A percentile compares a stretch with the other conserved stretches of the same genome.
Evolutionary conservation across 2,113 vertebrate species (phyloP).

Genomic region (Recurvirostra avosetta): DNA sequence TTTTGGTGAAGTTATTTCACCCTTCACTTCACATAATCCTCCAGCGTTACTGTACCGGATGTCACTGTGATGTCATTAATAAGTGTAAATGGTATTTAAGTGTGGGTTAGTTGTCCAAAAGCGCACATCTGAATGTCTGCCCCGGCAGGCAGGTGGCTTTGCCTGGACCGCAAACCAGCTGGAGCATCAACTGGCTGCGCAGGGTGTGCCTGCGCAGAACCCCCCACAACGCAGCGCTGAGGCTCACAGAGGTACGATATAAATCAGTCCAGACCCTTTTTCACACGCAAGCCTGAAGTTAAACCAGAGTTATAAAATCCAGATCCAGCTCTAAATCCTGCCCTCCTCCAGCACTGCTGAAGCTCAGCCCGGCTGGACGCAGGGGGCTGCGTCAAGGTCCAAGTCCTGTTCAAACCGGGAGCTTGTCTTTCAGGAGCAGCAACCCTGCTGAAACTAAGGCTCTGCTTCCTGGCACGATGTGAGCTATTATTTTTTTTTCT

Average conservation of each 20-base stretch:
- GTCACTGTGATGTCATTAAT: neutral
- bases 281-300: neutral
- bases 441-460: neutral
- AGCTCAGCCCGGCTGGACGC: neutral
- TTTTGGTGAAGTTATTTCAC: slow-evolving; percentile 55
- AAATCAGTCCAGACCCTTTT: neutral
- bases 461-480: neutral
- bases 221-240: fast-evolving
- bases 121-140: fast-evolving
- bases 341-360: neutral
- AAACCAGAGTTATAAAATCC: neutral
- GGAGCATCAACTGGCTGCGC: neutral
- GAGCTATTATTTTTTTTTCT: neutral
- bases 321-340: neutral
- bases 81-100: neutral
- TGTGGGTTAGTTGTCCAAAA: neutral
- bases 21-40: slow-evolving; percentile 17
- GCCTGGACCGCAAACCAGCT: neutral
- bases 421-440: neutral
- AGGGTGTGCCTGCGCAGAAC: neutral
- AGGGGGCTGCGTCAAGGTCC: neutral
- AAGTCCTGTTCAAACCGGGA: neutral
- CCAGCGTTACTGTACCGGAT: neutral
- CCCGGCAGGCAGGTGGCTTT: neutral
- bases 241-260: neutral